A percentile compares a stretch with the other conserved stretches of the same genome.
These are phyloP conservation scores for Colletes latitarsis DNA, from an alignment of 1,140 invertebrate species.

Conservation along the genomic window DNA sequence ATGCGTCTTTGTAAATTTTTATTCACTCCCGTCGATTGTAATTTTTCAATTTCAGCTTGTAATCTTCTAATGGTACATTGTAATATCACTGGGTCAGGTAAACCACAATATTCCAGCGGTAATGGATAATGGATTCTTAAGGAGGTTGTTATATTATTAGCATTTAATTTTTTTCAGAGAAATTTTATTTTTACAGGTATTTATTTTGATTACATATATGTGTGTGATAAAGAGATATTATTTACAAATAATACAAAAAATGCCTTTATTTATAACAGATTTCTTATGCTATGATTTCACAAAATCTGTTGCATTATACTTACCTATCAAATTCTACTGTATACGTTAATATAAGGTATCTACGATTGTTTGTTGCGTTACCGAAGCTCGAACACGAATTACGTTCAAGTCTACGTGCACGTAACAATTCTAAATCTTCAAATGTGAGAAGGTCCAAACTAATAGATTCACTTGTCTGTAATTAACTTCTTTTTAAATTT, in stretches of 20 bases:
- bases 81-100: constrained; percentile 79
- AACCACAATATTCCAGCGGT: constrained; percentile 80
- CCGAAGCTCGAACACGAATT: constrained; percentile 35
- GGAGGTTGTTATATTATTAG: constrained; percentile 38
- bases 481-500: constrained; percentile 34
- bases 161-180: constrained; percentile 19
- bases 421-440: constrained; percentile 75
- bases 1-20: constrained; percentile 62
- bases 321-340: constrained; percentile 79
- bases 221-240: not conserved
- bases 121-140: constrained; percentile 81
- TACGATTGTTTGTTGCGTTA: constrained; percentile 64
- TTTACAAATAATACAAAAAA: no score
- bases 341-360: constrained; percentile 79
- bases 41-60: constrained; percentile 76
- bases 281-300: not conserved
- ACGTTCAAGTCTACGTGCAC: constrained; percentile 57
- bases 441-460: constrained; percentile 76
- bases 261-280: no score
- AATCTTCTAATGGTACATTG: constrained; percentile 80
- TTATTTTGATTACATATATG: no score
- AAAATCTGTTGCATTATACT: constrained; percentile 8
- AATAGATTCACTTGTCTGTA: constrained; percentile 77
- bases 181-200: constrained; percentile 8
- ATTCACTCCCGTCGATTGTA: constrained; percentile 55